phyloP scores from a whole-genome alignment of 2,888 invertebrate genomes.

The Fabriciana adippe region DNA sequence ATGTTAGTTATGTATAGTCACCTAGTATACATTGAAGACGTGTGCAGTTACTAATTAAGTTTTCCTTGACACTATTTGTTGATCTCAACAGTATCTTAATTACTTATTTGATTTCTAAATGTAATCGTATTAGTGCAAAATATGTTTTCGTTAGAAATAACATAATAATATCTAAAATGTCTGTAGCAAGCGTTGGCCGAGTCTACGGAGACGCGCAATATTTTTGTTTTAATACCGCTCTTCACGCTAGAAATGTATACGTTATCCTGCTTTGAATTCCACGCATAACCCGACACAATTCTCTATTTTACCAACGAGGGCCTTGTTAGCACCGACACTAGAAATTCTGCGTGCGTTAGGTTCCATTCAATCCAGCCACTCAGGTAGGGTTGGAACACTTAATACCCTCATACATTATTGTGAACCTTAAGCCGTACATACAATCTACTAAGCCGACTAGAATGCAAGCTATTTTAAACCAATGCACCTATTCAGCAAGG shows the following conservation, averaged over 20 bases:
- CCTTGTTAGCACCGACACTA: constrained; percentile 45
- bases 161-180: neutral
- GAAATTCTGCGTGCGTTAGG: constrained; percentile 40
- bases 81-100: constrained; percentile 7
- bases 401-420: constrained; percentile 41
- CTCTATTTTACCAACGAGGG: constrained; percentile 35
- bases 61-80: constrained; percentile 14
- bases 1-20: neutral
- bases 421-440: constrained; percentile 33
- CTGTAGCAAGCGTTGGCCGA: neutral
- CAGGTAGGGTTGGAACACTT: constrained; percentile 42
- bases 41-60: constrained; percentile 3
- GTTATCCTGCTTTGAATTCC: constrained; percentile 11
- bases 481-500: constrained; percentile 22
- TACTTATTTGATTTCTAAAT: constrained; percentile 5
- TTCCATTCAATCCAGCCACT: constrained; percentile 44
- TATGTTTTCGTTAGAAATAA: neutral
- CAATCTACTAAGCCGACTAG: constrained; percentile 24
- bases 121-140: neutral
- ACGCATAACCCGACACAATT: constrained; percentile 31
- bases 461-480: constrained; percentile 29
- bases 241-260: neutral
- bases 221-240: neutral
- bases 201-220: neutral
- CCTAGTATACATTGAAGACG: neutral